Evolutionary conservation across 2,888 invertebrate species (phyloP), one percentile per base, ranked within the genome.

Genomic region (Drosophila subsilvestris): DNA sequence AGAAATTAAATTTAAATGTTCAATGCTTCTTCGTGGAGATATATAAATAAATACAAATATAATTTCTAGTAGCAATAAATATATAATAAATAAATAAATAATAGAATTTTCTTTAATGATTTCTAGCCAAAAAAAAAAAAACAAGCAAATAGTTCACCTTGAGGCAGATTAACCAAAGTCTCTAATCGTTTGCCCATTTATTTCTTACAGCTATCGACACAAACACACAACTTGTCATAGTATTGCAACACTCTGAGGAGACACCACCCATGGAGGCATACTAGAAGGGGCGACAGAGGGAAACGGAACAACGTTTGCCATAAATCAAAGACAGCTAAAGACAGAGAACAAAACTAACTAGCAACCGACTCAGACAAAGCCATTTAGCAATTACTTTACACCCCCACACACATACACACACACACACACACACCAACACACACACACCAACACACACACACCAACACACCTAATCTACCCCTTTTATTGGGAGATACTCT

Each of bases 221-320:
- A 27, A 1, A 37, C 37, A 14, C 14, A 37, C 6, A 2, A 37
- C 37, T 37, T 37, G 37, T 14, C n/a, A 37, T 37, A 37, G 37
- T 7, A 37, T n/a, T n/a, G 37, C 37, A n/a, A 5, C 14, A 6
- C 14, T 37, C 37, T 37, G 37, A 37, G 37, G 37, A 7, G 37
- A n/a, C 14, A 14, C 2, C 37, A n/a, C 37, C 14, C 37, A 37
- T 37, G 37, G 37, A 37, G 37, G 37, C 37, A n/a, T 7, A 14
- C 37, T 37, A 37, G 37, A n/a, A n/a, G 14, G 37, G 37, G 37
- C 14, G 37, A 37, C 32, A 37, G 32, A 17, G 25, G 12, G 18
- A 63, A 62, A 27, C 42, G 63, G 27, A 17, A 20, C 42, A 37
- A 37, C 42, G 43, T 37, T 63, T 63, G 63, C 63, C 63, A 63